Conservation (phyloP, 2,113 vertebrate species). For the Myotis lucifugus region DNA sequence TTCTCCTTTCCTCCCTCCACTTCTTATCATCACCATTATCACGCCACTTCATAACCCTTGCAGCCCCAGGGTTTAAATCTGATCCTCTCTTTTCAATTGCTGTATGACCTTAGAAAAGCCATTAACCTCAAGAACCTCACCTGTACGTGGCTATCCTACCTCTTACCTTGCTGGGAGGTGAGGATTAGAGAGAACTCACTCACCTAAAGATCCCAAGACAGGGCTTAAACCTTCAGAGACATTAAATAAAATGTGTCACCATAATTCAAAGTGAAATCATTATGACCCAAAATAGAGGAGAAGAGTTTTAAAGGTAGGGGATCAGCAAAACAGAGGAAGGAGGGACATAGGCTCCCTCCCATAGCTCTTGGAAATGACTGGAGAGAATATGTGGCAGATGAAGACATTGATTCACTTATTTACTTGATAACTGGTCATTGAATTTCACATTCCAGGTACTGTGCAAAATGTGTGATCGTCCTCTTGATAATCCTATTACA, state of each 20-base stretch:
- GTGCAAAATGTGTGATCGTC: too few relatives aligned
- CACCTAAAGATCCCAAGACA: neutral
- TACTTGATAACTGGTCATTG: accelerated
- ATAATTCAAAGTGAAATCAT: neutral
- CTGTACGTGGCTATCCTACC: accelerated
- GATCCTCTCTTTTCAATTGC: neutral
- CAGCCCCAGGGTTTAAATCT: neutral
- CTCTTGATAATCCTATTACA: neutral
- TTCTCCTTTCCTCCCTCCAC: too few relatives aligned
- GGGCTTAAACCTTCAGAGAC: neutral
- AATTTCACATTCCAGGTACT: neutral
- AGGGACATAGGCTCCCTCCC: neutral
- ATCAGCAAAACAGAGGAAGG: neutral
- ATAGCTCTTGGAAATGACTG: neutral
- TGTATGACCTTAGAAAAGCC: neutral
- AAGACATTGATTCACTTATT: neutral
- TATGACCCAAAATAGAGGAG: neutral
- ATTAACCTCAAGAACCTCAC: neutral
- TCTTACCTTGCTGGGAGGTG: neutral
- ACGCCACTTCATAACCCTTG: neutral
- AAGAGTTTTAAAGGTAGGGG: neutral
- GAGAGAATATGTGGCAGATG: neutral
- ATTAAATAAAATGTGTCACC: neutral
- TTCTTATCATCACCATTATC: neutral
- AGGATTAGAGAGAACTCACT: neutral